Evolutionary conservation across 2,113 vertebrate genomes (phyloP), one percentile per base, ranked within the genome.

Genomic region (Mohoua ochrocephala): DNA sequence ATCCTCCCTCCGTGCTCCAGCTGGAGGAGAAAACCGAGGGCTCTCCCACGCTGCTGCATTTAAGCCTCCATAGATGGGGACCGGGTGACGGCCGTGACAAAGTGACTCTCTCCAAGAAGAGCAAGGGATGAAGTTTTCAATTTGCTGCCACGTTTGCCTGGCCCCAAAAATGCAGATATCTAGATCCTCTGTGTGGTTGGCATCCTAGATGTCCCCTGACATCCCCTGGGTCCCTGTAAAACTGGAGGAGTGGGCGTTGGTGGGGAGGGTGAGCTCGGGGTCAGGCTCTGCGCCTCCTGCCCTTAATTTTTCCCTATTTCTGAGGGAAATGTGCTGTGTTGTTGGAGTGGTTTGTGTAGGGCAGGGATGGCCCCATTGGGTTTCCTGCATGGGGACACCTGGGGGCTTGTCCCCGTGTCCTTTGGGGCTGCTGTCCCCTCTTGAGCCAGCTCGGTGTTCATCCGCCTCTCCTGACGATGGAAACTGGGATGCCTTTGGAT

Each of bases 151-250:
- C 7, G 0, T 90, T 82, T 70, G 8, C 0, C 1, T 59, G 31
- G 5, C 26, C 54, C 37, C 2, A 0, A 10, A 39, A 81, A 71
- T 13, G 50, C 20, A 10, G 60, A 2, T 80, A 10, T n/a, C 10
- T 10, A 1, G 5, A 18, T 68, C 2, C 21, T 17, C 7, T 0
- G 0, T 0, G 7, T 27, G 59, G 3, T 89, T 89, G 60, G 59
- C 15, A 2, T 37, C 67, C 42, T 7, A 1, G 8, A 3, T 28
- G 12, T 65, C 41, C 39, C 47, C 39, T 54, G 70, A 1, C 21
- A 3, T 61, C 57, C 86, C 42, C 0, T 0, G 30, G n/a, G 30
- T 63, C 49, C 49, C 41, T 23, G 78, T 1, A 8, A 24, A n/a
- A 11, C 24, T 11, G 67, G 22, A 37, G 47, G 19, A 54, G 39